These are phyloP conservation scores for Tenebrio molitor DNA, from an alignment of 1,140 invertebrate genomes.

Conservation along the genomic window DNA sequence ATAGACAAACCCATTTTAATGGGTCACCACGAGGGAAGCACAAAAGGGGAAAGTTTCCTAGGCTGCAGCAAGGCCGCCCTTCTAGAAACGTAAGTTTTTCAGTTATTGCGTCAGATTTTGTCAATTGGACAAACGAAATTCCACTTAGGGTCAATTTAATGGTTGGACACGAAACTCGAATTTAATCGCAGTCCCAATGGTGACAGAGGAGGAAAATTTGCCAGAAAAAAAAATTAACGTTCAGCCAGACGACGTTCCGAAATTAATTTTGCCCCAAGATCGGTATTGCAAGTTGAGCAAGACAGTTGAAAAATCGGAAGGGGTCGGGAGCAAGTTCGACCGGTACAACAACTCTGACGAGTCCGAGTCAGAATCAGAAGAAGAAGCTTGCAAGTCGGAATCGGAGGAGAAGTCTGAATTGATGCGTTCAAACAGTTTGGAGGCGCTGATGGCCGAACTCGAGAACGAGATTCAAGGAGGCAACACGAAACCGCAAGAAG, in stretches of 20 bases:
- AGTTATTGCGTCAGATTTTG: constrained; percentile 25
- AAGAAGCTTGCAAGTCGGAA: constrained; percentile 48
- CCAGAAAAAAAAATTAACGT: constrained; percentile 11
- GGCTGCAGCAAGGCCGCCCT: constrained; percentile 43
- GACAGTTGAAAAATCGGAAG: constrained; percentile 44
- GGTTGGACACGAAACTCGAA: constrained; percentile 53
- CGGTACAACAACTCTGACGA: constrained; percentile 63
- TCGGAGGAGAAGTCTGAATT: constrained; percentile 50
- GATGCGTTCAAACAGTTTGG: constrained; percentile 60
- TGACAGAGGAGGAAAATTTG: constrained; percentile 41
- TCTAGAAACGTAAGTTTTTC: constrained; percentile 59
- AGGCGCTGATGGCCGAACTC: constrained; percentile 64
- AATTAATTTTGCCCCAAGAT: constrained; percentile 60
- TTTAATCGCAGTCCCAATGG: constrained; percentile 57
- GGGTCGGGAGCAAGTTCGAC: constrained; percentile 62
- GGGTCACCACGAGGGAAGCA: constrained; percentile 9
- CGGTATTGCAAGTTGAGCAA: constrained; percentile 51
- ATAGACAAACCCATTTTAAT: constrained; percentile 7
- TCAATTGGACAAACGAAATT: too few species aligned
- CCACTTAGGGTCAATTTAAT: constrained; percentile 58
- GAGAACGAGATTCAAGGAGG: constrained; percentile 64
- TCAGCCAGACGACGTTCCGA: constrained; percentile 41
- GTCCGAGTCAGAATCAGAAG: constrained; percentile 63
- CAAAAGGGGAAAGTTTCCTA: constrained; percentile 54
- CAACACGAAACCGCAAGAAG: constrained; percentile 47